Conservation (phyloP, 2,888 invertebrate species). For the Plagodis pulveraria region DNA sequence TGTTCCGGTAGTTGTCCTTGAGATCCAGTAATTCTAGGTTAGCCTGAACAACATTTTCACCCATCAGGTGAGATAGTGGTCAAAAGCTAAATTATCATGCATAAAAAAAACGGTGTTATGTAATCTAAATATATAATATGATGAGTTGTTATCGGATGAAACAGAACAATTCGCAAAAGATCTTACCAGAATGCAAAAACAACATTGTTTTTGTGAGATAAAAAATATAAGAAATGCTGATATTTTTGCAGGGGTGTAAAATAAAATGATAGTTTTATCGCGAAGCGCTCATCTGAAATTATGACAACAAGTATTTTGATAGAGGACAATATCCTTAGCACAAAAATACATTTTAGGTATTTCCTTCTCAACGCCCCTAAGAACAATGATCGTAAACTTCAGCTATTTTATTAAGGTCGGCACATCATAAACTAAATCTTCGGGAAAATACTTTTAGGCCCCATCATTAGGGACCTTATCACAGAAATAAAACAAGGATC, state of each 20-base stretch:
- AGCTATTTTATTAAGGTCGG: constrained; percentile 40
- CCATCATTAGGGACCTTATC: constrained; percentile 39
- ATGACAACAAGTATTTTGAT: constrained; percentile 22
- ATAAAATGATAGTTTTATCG: constrained; percentile 28
- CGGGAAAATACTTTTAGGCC: constrained; percentile 39
- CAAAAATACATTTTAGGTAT: constrained; percentile 23
- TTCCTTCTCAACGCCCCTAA: constrained; percentile 29
- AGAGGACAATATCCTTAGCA: constrained; percentile 24
- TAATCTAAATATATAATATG: too few relatives aligned
- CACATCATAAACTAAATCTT: constrained; percentile 40
- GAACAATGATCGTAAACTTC: constrained; percentile 38
- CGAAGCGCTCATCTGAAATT: constrained; percentile 22
- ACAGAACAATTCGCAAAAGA: too few relatives aligned
- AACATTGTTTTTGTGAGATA: too few relatives aligned
- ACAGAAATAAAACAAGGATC: constrained; percentile 37
- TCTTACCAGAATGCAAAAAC: too few relatives aligned
- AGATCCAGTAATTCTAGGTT: too few relatives aligned
- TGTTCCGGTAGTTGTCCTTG: too few relatives aligned
- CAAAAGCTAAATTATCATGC: too few relatives aligned
- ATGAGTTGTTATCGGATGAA: too few relatives aligned
- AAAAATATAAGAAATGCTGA: too few relatives aligned
- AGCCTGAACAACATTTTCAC: too few relatives aligned
- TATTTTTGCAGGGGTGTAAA: constrained; percentile 11
- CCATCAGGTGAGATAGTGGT: too few relatives aligned
- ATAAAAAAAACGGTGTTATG: too few relatives aligned